phyloP scores from a whole-genome alignment of 2,113 vertebrate species.

The Notothenia rossii region DNA sequence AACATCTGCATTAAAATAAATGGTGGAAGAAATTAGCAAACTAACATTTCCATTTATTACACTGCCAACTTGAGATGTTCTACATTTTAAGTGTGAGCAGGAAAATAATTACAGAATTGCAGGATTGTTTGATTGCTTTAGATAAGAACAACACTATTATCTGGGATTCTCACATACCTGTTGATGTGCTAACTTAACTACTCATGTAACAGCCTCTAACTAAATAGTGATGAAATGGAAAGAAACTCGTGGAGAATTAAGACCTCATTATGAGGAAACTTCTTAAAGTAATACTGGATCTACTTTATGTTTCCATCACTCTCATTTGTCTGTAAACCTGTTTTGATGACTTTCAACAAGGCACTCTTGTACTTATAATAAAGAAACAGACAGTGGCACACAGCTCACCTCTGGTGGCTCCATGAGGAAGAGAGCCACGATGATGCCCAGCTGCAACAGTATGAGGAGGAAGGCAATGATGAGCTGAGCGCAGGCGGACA shows the following conservation, averaged over 20 bases:
- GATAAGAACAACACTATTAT: not conserved
- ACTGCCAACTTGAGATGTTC: not conserved
- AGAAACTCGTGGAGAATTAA: not conserved
- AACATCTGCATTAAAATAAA: not conserved
- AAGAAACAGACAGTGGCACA: not conserved
- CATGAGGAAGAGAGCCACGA: conserved; percentile 97
- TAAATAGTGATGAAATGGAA: not conserved
- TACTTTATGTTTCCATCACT: not conserved
- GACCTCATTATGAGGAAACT: not conserved
- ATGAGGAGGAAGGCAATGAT: conserved; percentile 97
- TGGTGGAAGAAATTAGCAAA: not conserved
- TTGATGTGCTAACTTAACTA: not conserved
- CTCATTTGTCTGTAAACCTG: conserved; percentile 7
- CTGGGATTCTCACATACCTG: not conserved
- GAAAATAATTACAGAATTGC: not conserved
- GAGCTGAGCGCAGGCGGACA: conserved; percentile 98
- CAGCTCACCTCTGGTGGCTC: conserved; percentile 86
- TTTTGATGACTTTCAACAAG: not conserved
- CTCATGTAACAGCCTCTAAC: not conserved
- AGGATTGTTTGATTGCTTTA: not conserved
- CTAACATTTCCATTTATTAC: not conserved
- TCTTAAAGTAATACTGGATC: not conserved
- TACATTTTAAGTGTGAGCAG: not conserved
- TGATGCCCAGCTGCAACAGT: conserved; percentile 95
- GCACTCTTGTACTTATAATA: not conserved